Conservation (phyloP, 1,140 invertebrate genomes). For the Calliopsis andreniformis region DNA sequence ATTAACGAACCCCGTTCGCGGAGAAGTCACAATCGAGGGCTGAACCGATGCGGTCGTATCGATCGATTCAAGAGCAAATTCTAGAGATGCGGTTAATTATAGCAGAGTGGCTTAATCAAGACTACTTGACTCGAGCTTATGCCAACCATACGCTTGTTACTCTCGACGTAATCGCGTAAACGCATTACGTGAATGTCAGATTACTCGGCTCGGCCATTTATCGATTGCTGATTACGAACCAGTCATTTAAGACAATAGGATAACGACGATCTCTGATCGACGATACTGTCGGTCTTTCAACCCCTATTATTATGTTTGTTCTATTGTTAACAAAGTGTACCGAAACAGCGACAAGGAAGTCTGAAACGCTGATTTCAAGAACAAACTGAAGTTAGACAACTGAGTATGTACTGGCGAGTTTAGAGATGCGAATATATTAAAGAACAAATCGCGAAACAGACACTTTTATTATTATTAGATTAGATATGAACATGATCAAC, state of each 20-base stretch:
- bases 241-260: slow-evolving; percentile 24
- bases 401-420: too few species aligned
- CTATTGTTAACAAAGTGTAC: background rate
- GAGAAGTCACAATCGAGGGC: slow-evolving; percentile 35
- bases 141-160: slow-evolving; percentile 54
- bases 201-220: slow-evolving; percentile 39
- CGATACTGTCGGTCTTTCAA: background rate
- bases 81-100: slow-evolving; percentile 66
- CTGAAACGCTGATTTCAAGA: too few species aligned
- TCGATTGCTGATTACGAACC: slow-evolving; percentile 39
- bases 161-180: slow-evolving; percentile 37
- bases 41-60: slow-evolving; percentile 9
- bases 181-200: slow-evolving; percentile 57
- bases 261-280: background rate
- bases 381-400: too few species aligned
- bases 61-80: slow-evolving; percentile 51
- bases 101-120: slow-evolving; percentile 64
- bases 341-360: background rate
- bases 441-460: too few species aligned
- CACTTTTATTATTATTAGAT: too few species aligned
- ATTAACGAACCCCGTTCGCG: slow-evolving; percentile 34
- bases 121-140: slow-evolving; percentile 61
- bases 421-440: too few species aligned
- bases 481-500: too few species aligned
- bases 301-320: too few species aligned